phyloP scores from a whole-genome alignment of 2,113 vertebrate species.

The Chloroceryle aenea region DNA sequence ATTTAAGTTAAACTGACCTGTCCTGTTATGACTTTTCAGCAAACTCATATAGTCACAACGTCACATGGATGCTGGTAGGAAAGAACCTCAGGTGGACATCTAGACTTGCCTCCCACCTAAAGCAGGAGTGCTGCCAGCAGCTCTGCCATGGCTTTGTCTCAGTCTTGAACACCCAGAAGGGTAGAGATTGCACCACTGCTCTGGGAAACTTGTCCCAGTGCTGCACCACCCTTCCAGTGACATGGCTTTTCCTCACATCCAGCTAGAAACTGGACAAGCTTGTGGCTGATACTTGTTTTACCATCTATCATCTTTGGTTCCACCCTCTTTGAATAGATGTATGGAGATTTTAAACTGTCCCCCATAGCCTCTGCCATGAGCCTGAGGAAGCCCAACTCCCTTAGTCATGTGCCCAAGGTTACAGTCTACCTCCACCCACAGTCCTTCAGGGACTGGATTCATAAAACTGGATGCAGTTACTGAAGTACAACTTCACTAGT shows the following conservation, averaged over 20 bases:
- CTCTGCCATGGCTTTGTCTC: background rate
- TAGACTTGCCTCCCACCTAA: background rate
- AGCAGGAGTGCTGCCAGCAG: background rate
- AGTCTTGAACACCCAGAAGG: background rate
- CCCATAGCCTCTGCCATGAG: background rate
- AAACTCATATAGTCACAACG: background rate
- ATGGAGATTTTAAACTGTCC: background rate
- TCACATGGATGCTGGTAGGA: background rate
- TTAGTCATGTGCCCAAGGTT: background rate
- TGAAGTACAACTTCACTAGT: background rate
- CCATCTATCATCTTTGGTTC: background rate
- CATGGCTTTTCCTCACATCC: background rate
- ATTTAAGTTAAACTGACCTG: background rate
- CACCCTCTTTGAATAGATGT: background rate
- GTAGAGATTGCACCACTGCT: fast-evolving
- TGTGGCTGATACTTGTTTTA: background rate
- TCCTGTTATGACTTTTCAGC: background rate
- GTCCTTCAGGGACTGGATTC: background rate
- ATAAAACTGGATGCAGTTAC: background rate
- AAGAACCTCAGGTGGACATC: background rate
- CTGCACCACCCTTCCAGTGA: background rate
- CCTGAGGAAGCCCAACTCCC: background rate
- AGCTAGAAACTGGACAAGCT: background rate
- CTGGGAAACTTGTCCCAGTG: background rate
- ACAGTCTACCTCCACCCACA: background rate